Conservation (phyloP, 2,113 vertebrate species). For the Canis aureus region DNA sequence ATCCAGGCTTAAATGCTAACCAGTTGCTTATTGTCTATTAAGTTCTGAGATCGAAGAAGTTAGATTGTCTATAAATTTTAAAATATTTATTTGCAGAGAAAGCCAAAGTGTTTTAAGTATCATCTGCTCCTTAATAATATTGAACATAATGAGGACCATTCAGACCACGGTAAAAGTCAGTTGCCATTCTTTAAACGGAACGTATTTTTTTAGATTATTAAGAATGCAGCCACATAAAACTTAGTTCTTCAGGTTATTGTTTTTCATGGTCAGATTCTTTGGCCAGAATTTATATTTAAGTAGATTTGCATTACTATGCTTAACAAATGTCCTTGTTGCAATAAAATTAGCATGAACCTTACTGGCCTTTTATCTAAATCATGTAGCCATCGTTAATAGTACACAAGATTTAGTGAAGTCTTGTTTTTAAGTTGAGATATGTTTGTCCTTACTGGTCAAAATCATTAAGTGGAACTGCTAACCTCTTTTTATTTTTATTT, state of each 20-base stretch:
- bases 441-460: slow-evolving; percentile 33
- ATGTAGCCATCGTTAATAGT: slow-evolving; percentile 3
- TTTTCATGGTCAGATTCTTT: slow-evolving; percentile 53
- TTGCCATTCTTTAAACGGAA: slow-evolving; percentile 45
- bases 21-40: slow-evolving; percentile 17
- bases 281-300: slow-evolving; percentile 52
- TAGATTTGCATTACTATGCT: not conserved
- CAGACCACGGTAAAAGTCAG: slow-evolving; percentile 20
- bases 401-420: not conserved
- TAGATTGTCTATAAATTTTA: slow-evolving; percentile 44
- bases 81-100: slow-evolving; percentile 52
- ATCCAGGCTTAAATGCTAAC: slow-evolving; percentile 30
- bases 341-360: slow-evolving; percentile 2
- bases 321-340: slow-evolving; percentile 37
- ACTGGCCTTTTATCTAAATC: slow-evolving; percentile 16
- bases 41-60: slow-evolving; percentile 45
- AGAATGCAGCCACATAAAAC: slow-evolving; percentile 27
- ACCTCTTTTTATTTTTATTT: not conserved
- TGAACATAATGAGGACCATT: slow-evolving; percentile 21
- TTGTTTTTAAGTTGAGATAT: slow-evolving; percentile 35
- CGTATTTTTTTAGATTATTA: not conserved
- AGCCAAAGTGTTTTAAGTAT: slow-evolving; percentile 25
- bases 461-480: slow-evolving; percentile 9
- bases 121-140: not conserved
- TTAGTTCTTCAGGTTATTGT: slow-evolving; percentile 43